Evolutionary conservation across 37 sponge, comb jelly and placozoan species (phyloP).

Genomic region (Geodia barretti): DNA sequence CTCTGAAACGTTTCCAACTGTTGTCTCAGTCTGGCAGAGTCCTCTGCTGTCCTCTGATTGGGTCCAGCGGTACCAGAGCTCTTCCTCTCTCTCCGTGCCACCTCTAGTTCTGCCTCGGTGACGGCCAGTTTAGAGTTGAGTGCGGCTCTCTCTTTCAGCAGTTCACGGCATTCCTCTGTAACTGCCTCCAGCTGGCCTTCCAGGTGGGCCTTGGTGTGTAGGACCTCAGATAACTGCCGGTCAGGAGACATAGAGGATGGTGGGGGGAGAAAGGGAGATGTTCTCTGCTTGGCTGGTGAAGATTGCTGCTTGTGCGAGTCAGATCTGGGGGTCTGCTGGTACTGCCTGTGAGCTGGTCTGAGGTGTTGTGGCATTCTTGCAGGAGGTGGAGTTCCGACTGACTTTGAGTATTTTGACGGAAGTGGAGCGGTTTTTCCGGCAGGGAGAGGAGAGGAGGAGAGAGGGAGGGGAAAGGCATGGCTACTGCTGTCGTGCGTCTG

Average conservation of each 20-base stretch:
- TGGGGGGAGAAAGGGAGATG: not conserved
- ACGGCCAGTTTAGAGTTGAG: conserved; percentile 51
- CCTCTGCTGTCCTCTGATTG: not conserved
- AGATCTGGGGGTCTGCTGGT: not conserved
- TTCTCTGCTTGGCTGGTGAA: not conserved
- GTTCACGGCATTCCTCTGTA: conserved; percentile 51
- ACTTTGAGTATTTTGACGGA: not conserved
- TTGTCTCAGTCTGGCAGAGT: not conserved
- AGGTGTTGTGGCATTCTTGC: not conserved
- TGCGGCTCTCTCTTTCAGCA: conserved; percentile 51
- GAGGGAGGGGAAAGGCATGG: not conserved
- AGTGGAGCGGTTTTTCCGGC: not conserved
- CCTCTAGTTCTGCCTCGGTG: conserved; percentile 47
- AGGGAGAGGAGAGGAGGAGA: not conserved
- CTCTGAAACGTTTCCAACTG: conserved; percentile 2
- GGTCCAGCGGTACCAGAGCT: not conserved
- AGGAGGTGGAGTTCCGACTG: not conserved
- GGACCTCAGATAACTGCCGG: conserved; percentile 10
- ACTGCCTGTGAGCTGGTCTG: not conserved
- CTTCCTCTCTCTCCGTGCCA: conserved; percentile 5
- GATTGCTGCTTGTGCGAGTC: no score
- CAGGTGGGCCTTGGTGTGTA: conserved; percentile 39
- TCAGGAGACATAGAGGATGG: conserved; percentile 16
- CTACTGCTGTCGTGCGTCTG: not conserved
- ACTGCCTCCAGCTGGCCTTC: conserved; percentile 73